Evolutionary conservation across 2,113 vertebrate species (phyloP), one percentile per base, ranked within the genome.

Genomic region (Cynocephalus volans): DNA sequence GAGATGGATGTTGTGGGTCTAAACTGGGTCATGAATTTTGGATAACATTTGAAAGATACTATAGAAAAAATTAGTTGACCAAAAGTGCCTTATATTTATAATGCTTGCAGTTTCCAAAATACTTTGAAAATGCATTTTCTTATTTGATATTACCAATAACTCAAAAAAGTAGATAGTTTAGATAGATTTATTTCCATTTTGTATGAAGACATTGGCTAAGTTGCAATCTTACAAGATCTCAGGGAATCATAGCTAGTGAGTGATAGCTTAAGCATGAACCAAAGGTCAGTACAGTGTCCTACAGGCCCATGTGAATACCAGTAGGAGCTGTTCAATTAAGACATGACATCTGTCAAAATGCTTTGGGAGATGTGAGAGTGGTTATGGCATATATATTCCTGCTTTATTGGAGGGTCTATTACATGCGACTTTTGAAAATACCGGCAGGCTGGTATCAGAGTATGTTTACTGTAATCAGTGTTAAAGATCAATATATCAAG

Each of bases 291-390:
- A 23, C 72, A 77, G 1, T 81, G 15, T 72, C 24, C 36, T 50
- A 11, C 8, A 79, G 8, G 31, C 93, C 45, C 31, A 14, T 21
- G 3, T n/a, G 36, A 77, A 54, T 89, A 69, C 62, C 31, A 12
- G n/a, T 96, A 77, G 82, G 13, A 84, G 60, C 33, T 90, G 92
- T 96, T 95, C 64, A 62, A 0, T 80, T 58, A 76, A 73, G 79
- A 62, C 13, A 50, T 52, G n/a, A 18, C 33, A 11, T 79, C 6
- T 92, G 19, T 96, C 33, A 73, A 1, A 58, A 54, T 87, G 13
- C 19, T 95, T 73, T 8, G 87, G 14, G 19, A 41, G 90, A n/a
- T 50, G 33, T 90, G 36, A 77, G 76, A 93, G 14, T 67, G 31
- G 52, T 86, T 73, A 60, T 8, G 26, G 15, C 24, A 7, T 65